Conservation (phyloP, 2,888 invertebrate species). For the Eupeodes latifasciatus region DNA sequence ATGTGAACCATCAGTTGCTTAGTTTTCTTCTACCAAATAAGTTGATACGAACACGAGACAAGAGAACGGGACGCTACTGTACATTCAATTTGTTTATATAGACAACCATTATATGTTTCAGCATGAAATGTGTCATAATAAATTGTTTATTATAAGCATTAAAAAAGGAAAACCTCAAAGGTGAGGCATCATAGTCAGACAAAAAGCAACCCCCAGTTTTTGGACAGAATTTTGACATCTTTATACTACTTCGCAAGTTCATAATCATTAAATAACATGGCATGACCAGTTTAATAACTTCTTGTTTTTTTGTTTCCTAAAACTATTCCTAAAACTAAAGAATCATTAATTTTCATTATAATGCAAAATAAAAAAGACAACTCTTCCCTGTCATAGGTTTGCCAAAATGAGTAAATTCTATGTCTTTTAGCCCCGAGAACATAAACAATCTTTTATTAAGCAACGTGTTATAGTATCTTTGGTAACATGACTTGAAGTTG, state of each 20-base stretch:
- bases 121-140: too few relatives aligned
- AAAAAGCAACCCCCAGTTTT: background rate
- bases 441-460: conserved; percentile 27
- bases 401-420: background rate
- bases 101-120: too few relatives aligned
- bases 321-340: background rate
- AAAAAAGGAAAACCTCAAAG: too few relatives aligned
- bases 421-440: background rate
- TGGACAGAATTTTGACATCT: background rate
- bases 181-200: background rate
- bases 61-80: too few relatives aligned
- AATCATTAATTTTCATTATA: background rate
- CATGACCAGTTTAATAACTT: background rate
- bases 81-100: too few relatives aligned
- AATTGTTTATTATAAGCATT: too few relatives aligned
- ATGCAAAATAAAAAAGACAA: background rate
- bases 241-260: background rate
- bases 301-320: background rate
- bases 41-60: too few relatives aligned
- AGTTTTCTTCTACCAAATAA: too few relatives aligned
- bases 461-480: conserved; percentile 28
- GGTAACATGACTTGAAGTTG: conserved; percentile 1
- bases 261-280: background rate
- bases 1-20: too few relatives aligned
- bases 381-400: background rate